A percentile compares a stretch with the other conserved stretches of the same genome.
Conservation (phyloP, 2,797 vertebrate genomes). For the Gila robusta region DNA sequence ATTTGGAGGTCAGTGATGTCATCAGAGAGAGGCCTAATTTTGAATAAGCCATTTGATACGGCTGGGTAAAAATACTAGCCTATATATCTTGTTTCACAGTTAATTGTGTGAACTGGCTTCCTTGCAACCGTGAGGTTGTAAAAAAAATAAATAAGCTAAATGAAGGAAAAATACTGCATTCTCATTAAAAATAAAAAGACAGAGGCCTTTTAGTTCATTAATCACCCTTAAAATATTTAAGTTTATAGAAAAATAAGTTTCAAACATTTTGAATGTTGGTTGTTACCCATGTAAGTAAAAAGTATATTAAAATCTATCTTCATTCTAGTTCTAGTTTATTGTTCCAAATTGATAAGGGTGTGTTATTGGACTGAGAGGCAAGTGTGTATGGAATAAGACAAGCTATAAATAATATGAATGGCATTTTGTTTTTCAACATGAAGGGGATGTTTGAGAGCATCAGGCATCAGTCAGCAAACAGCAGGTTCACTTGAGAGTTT, state of each 20-base stretch:
- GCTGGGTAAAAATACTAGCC: slow-evolving; percentile 1
- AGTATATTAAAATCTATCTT: neutral
- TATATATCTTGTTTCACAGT: slow-evolving; percentile 1
- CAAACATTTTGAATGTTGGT: neutral
- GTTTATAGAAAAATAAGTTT: neutral
- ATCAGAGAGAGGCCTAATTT: neutral
- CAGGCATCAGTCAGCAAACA: neutral
- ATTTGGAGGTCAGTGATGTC: slow-evolving; percentile 18
- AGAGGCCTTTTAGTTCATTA: neutral
- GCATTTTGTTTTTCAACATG: neutral
- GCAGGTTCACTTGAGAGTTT: slow-evolving; percentile 16
- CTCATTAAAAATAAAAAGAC: neutral
- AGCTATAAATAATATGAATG: neutral
- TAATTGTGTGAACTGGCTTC: slow-evolving; percentile 9
- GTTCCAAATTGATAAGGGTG: neutral
- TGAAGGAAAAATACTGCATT: neutral
- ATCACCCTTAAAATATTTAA: neutral
- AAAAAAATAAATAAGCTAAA: neutral
- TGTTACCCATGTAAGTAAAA: neutral
- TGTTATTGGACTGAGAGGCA: neutral
- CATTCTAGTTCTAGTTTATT: neutral
- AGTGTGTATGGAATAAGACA: neutral
- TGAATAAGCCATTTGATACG: neutral
- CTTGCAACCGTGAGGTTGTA: neutral
- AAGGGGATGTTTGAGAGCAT: neutral